Conservation (phyloP, 2,113 vertebrate genomes). For the Elgaria multicarinata region DNA sequence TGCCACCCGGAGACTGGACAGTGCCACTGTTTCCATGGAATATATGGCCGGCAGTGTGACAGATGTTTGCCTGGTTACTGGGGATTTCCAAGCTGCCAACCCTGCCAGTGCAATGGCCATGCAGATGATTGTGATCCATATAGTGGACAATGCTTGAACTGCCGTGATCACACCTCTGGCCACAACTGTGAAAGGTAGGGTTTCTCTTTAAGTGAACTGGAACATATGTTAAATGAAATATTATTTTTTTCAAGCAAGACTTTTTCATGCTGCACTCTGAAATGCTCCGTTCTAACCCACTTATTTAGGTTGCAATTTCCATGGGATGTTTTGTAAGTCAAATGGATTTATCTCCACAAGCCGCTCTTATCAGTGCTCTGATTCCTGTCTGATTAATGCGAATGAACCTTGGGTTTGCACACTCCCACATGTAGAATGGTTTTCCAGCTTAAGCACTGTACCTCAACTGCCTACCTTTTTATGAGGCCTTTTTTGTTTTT, state of each 20-base stretch:
- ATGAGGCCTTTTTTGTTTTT: not conserved
- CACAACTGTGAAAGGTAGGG: slow-evolving; percentile 90
- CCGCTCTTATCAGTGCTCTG: not conserved
- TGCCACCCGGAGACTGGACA: slow-evolving; percentile 88
- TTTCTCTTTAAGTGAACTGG: not conserved
- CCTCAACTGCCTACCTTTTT: not conserved
- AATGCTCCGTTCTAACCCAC: not conserved
- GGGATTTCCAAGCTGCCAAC: slow-evolving; percentile 92
- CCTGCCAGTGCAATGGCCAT: slow-evolving; percentile 92
- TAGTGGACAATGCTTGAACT: slow-evolving; percentile 86
- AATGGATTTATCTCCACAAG: not conserved
- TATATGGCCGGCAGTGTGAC: slow-evolving; percentile 88
- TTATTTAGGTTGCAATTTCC: not conserved
- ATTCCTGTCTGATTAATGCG: not conserved
- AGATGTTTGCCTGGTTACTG: slow-evolving; percentile 90
- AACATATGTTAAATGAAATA: not conserved
- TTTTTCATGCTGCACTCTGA: not conserved
- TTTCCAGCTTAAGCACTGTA: not conserved
- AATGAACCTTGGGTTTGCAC: not conserved
- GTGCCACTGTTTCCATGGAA: slow-evolving; percentile 87
- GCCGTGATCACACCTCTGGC: slow-evolving; percentile 86
- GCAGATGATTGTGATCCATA: slow-evolving; percentile 82
- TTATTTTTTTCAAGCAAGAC: not conserved
- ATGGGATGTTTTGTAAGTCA: not conserved
- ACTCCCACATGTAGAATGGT: not conserved